Evolutionary conservation across 1,140 invertebrate genomes (phyloP), one percentile per base, ranked within the genome.

Genomic region (Orius laevigatus): DNA sequence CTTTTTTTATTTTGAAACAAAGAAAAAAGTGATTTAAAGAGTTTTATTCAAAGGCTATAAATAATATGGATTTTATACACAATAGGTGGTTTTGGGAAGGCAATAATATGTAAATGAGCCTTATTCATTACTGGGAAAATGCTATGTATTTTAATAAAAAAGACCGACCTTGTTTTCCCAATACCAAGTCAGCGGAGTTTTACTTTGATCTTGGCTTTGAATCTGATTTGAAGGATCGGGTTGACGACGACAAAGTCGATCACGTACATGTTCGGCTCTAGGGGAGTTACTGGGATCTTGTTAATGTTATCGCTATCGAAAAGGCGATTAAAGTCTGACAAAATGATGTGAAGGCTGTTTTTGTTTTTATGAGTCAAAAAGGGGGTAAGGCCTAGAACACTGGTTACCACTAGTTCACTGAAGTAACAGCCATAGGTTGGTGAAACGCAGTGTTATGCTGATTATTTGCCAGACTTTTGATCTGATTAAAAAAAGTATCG

Each of bases 181-280:
- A 38, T 38, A 12, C 10, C 15, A n/a, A 33, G 32, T 45, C 43
- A 45, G n/a, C 43, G 19, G n/a, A 45, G 20, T 32, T 45, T 45
- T 10, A 45, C 43, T 32, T 45, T 45, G 19, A 45, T 45, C 43
- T 45, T 45, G 20, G 32, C 43, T 45, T 45, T 45, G 15, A 45
- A 45, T 6, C 43, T 2, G 2, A 45, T n/a, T 33, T 45, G 19
- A n/a, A 45, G 25, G 2, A 20, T 15, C 38, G 33, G 41, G 38
- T n/a, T 31, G 14, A 49, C 19, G 20, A 49, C 3, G 43, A 45
- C 43, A n/a, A 45, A 18, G 25, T 45, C 18, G 1, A 49, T 16
- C 5, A 39, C 20, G 15, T 38, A 42, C 31, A 46, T 32, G 2
- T 20, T 5, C 9, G 25, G 15, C 16, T 34, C 15, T 8, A n/a